Percentiles rank a stretch among this genome's conserved stretches.
phyloP scores from a whole-genome alignment of 2,888 invertebrate species.

The Drosophila longiperda region DNA sequence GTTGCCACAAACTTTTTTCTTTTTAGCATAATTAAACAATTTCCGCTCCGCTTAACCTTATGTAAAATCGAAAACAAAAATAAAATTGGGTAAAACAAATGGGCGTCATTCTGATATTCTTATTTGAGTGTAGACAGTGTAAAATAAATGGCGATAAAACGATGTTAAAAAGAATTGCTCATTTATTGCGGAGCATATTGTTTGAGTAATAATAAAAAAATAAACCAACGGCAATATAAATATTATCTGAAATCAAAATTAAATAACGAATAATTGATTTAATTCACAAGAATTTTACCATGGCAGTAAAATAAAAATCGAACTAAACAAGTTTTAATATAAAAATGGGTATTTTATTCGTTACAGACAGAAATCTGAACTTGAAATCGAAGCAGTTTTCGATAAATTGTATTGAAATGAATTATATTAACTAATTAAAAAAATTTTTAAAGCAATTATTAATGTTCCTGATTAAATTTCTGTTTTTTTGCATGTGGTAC shows the following conservation, averaged over 20 bases:
- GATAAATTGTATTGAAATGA: neutral
- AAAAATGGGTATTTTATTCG: neutral
- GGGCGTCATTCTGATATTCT: neutral
- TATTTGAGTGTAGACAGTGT: conserved; percentile 10
- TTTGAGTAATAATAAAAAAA: neutral
- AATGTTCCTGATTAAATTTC: neutral
- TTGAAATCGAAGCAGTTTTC: neutral
- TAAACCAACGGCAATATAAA: neutral
- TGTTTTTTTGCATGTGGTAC: conserved; percentile 67
- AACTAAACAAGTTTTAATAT: neutral
- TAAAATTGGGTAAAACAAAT: conserved; percentile 19
- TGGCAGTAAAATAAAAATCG: neutral
- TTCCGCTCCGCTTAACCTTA: conserved; percentile 43
- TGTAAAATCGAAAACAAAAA: conserved; percentile 22
- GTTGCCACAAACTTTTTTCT: conserved; percentile 46
- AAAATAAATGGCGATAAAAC: neutral
- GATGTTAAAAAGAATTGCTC: neutral
- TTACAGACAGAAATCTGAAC: neutral
- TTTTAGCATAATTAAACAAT: conserved; percentile 60
- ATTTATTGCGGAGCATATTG: neutral
- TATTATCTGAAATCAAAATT: neutral
- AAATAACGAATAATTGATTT: neutral
- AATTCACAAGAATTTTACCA: too few relatives aligned
- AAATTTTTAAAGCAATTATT: neutral
- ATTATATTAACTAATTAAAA: neutral